Conservation (phyloP, 1,140 invertebrate species). For the Neocloeon triangulifer region DNA sequence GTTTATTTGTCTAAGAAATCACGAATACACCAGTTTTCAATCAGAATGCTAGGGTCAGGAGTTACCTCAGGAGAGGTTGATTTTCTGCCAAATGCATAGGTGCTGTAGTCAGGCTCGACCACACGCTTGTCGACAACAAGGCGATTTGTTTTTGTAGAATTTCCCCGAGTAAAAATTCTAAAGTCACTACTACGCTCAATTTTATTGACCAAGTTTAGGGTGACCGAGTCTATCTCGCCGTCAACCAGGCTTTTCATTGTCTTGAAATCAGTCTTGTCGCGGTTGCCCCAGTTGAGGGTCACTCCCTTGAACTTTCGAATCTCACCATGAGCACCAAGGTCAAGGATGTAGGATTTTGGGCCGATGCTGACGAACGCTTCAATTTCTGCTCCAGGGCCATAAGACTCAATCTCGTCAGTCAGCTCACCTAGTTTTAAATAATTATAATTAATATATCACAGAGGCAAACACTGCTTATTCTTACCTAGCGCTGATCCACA, state of each 20-base stretch:
- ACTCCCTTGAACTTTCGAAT: slow-evolving; percentile 11
- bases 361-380: slow-evolving; percentile 12
- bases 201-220: background rate
- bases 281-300: slow-evolving; percentile 8
- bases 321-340: slow-evolving; percentile 6
- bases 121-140: too few relatives aligned
- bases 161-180: too few relatives aligned
- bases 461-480: too few relatives aligned
- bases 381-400: slow-evolving; percentile 12
- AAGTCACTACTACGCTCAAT: too few relatives aligned
- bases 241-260: background rate
- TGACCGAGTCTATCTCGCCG: background rate
- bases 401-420: slow-evolving; percentile 12
- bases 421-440: slow-evolving; percentile 16
- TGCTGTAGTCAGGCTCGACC: too few relatives aligned
- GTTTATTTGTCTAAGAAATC: too few relatives aligned
- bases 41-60: too few relatives aligned
- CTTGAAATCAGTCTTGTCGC: background rate
- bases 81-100: too few relatives aligned
- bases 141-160: too few relatives aligned
- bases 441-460: too few relatives aligned
- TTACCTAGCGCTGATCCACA: slow-evolving; percentile 11
- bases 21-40: too few relatives aligned
- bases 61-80: too few relatives aligned
- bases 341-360: slow-evolving; percentile 14